These are phyloP conservation scores for Drosophila insularis DNA, from an alignment of 1,140 invertebrate genomes.

Conservation along the genomic window DNA sequence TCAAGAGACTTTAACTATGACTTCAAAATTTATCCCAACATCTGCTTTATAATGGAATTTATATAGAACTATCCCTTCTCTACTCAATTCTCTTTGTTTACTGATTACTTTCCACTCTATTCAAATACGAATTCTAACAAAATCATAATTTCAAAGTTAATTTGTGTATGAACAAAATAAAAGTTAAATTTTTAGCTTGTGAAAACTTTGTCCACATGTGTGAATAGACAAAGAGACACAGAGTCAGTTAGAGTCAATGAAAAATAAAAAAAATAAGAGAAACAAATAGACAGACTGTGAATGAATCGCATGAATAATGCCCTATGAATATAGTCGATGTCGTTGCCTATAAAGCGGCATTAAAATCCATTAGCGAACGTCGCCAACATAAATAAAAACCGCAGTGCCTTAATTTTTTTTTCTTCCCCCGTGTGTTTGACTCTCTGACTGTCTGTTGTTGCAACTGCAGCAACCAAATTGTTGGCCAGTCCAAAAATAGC, in stretches of 20 bases:
- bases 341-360: constrained; percentile 69
- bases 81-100: no score
- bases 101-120: not conserved
- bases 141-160: not conserved
- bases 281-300: constrained; percentile 13
- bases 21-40: no score
- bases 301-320: constrained; percentile 60
- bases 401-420: constrained; percentile 61
- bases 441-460: constrained; percentile 18
- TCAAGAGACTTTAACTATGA: no score
- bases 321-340: constrained; percentile 46
- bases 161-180: not conserved
- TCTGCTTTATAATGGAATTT: no score
- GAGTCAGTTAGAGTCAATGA: not conserved
- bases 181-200: not conserved
- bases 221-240: not conserved
- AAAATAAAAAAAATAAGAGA: constrained; percentile 17
- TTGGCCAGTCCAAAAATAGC: constrained; percentile 60
- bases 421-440: constrained; percentile 23
- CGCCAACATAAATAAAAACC: constrained; percentile 65
- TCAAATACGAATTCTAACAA: no score
- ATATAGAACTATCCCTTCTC: no score
- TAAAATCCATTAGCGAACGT: constrained; percentile 75
- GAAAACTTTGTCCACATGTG: not conserved
- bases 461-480: constrained; percentile 28